Conservation (phyloP, 2,888 invertebrate genomes). For the Euclidia mi region DNA sequence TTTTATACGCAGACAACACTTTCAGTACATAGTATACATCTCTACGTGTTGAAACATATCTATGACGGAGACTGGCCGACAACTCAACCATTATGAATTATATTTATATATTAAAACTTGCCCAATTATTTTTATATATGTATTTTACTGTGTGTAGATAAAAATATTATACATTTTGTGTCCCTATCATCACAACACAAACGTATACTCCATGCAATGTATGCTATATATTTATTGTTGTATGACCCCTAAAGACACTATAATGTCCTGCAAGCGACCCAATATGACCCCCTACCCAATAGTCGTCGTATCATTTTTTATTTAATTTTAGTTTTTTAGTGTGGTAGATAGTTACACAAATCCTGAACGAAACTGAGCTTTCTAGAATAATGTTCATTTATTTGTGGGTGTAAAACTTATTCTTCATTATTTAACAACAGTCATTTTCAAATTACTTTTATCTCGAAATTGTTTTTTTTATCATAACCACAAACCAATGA, state of each 20-base stretch:
- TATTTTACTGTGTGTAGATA: slow-evolving; percentile 60
- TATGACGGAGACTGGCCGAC: slow-evolving; percentile 7
- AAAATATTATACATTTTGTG: slow-evolving; percentile 40
- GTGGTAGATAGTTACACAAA: slow-evolving; percentile 78
- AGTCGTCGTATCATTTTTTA: slow-evolving; percentile 52
- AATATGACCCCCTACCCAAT: slow-evolving; percentile 45
- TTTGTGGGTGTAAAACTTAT: slow-evolving; percentile 70
- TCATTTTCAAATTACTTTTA: slow-evolving; percentile 1
- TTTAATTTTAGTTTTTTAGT: slow-evolving; percentile 60
- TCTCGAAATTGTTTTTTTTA: not conserved
- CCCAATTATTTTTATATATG: slow-evolving; percentile 9
- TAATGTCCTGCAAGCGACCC: slow-evolving; percentile 63
- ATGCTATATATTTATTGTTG: slow-evolving; percentile 59
- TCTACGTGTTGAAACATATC: slow-evolving; percentile 25
- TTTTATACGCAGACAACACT: slow-evolving; percentile 16
- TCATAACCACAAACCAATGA: slow-evolving; percentile 77
- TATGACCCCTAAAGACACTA: slow-evolving; percentile 54
- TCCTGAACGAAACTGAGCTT: slow-evolving; percentile 88
- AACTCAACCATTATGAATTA: not conserved
- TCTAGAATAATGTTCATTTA: slow-evolving; percentile 79
- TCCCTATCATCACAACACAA: slow-evolving; percentile 46
- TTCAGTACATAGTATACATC: slow-evolving; percentile 15
- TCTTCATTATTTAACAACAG: slow-evolving; percentile 6
- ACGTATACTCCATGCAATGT: slow-evolving; percentile 57
- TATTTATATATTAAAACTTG: slow-evolving; percentile 2